These are phyloP conservation scores for Pollicipes pollicipes DNA, from an alignment of 1,140 invertebrate species.

Conservation along the genomic window DNA sequence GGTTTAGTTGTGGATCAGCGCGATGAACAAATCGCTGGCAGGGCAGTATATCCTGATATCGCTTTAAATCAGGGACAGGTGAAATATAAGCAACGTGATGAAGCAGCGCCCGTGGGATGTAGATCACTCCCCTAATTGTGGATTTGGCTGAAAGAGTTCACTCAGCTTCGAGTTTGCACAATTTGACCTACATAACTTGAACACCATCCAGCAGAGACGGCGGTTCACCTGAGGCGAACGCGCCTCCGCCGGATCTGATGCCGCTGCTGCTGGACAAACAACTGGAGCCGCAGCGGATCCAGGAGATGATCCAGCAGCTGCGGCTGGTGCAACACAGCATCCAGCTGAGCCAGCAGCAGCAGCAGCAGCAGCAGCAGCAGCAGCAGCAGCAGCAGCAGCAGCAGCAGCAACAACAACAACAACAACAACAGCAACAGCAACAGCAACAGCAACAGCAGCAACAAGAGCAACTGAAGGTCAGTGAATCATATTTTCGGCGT, in stretches of 20 bases:
- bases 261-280: background rate
- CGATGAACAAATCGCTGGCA: too few species aligned
- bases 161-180: too few species aligned
- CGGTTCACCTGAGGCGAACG: background rate
- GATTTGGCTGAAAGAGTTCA: too few species aligned
- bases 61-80: too few species aligned
- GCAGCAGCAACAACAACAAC: background rate
- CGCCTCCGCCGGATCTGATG: background rate
- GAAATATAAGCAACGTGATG: too few species aligned
- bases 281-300: background rate
- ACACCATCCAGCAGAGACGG: background rate
- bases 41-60: too few species aligned
- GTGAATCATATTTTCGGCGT: too few species aligned
- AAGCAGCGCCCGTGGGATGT: too few species aligned
- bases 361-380: background rate
- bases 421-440: background rate
- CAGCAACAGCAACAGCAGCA: background rate
- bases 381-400: background rate
- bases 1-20: too few species aligned
- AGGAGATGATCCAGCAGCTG: background rate
- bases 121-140: too few species aligned
- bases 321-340: background rate
- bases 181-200: too few species aligned
- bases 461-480: too few species aligned
- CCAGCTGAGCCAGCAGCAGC: background rate